These are phyloP conservation scores for Alectura lathami DNA, from an alignment of 2,113 vertebrate genomes.

Conservation along the genomic window DNA sequence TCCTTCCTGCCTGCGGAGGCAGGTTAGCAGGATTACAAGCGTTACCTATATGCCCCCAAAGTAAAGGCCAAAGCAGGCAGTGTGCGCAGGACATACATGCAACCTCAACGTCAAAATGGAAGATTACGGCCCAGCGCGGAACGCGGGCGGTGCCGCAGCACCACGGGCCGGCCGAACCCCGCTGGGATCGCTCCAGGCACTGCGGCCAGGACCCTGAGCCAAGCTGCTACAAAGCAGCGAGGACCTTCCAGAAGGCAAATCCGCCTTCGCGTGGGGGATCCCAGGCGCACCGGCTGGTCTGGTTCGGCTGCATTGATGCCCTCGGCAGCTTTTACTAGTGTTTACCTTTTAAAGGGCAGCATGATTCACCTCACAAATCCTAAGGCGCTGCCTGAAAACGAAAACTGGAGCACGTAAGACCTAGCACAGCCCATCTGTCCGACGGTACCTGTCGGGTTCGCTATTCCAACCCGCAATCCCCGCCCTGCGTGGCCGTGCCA, in stretches of 20 bases:
- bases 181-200: too few species aligned
- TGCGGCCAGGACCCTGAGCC: background rate
- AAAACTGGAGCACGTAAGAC: background rate
- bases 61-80: background rate
- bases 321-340: background rate
- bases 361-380: background rate
- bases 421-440: background rate
- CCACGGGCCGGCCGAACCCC: too few species aligned
- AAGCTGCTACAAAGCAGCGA: background rate
- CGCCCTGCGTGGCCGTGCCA: too few species aligned
- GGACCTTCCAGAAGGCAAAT: fast-evolving
- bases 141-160: background rate
- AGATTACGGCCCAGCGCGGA: background rate
- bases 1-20: background rate
- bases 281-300: fast-evolving
- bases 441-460: background rate
- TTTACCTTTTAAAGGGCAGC: background rate
- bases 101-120: background rate
- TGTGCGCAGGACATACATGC: background rate
- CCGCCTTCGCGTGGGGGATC: background rate
- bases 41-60: background rate
- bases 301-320: background rate
- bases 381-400: background rate
- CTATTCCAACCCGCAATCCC: background rate
- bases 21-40: background rate